A percentile compares a stretch with the other conserved stretches of the same genome.
Conservation (phyloP, 2,888 invertebrate genomes). For the Ametastegia equiseti region DNA sequence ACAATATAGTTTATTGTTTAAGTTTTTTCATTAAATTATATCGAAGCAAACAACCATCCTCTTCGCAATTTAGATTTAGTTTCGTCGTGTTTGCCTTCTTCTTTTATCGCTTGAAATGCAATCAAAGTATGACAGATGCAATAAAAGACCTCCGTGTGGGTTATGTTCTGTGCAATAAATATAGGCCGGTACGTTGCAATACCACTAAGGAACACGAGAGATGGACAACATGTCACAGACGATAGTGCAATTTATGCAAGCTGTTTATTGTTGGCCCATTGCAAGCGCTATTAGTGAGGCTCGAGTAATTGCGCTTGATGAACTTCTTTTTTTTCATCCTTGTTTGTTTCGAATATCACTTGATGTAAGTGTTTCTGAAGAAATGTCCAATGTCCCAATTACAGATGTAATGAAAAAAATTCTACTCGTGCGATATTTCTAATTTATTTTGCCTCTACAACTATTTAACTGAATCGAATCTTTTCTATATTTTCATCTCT, state of each 20-base stretch:
- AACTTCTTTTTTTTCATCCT: background rate
- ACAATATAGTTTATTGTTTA: slow-evolving; percentile 9
- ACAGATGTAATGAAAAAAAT: background rate
- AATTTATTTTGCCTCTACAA: background rate
- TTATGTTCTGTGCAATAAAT: slow-evolving; percentile 49
- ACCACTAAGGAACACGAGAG: slow-evolving; percentile 9
- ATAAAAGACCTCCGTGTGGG: slow-evolving; percentile 33
- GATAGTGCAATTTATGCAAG: background rate
- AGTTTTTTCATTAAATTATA: slow-evolving; percentile 31
- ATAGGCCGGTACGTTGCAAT: slow-evolving; percentile 43
- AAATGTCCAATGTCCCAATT: background rate
- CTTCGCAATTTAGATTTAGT: slow-evolving; percentile 23
- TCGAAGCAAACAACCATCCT: background rate
- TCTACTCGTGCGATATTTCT: background rate
- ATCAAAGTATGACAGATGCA: slow-evolving; percentile 48
- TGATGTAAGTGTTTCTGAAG: background rate
- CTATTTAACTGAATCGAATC: no score
- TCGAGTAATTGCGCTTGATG: no score
- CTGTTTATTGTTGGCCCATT: background rate
- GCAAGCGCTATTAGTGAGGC: background rate
- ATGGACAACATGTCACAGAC: background rate
- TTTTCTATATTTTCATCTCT: background rate
- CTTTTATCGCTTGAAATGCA: slow-evolving; percentile 11
- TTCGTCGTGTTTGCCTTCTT: slow-evolving; percentile 2
- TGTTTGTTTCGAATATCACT: slow-evolving; percentile 22